A percentile compares a stretch with the other conserved stretches of the same genome.
Conservation (phyloP, 2,888 invertebrate genomes). For the Erebia aethiops region DNA sequence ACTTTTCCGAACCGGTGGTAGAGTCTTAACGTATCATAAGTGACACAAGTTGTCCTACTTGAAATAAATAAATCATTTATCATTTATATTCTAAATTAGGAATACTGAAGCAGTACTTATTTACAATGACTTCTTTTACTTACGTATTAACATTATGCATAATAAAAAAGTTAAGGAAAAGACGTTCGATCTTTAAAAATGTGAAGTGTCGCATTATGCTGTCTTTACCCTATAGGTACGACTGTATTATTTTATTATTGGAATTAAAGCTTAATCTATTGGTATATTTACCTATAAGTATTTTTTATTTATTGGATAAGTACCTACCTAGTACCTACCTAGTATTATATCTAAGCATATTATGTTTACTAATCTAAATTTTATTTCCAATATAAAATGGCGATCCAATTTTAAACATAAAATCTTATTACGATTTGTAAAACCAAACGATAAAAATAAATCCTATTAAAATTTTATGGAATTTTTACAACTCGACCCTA, state of each 20-base stretch:
- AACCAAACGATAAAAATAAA: constrained; percentile 17
- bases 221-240: background rate
- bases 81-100: too few species aligned
- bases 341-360: too few species aligned
- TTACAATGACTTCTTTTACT: too few species aligned
- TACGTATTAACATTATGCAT: too few species aligned
- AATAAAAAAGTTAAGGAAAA: background rate
- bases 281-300: background rate
- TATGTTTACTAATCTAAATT: background rate
- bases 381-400: constrained; percentile 10
- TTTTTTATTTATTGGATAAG: too few species aligned
- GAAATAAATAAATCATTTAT: too few species aligned
- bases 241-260: too few species aligned
- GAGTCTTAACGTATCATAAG: too few species aligned
- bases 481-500: constrained; percentile 1
- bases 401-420: constrained; percentile 1
- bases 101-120: too few species aligned
- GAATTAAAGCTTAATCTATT: background rate
- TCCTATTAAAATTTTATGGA: constrained; percentile 17
- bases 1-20: too few species aligned
- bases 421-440: constrained; percentile 8
- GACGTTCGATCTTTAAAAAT: background rate
- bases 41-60: too few species aligned
- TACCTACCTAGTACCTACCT: background rate
- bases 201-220: background rate